Base-by-base conservation (phyloP, 2,888 invertebrate species). In the Margaritifera margaritifera region DNA sequence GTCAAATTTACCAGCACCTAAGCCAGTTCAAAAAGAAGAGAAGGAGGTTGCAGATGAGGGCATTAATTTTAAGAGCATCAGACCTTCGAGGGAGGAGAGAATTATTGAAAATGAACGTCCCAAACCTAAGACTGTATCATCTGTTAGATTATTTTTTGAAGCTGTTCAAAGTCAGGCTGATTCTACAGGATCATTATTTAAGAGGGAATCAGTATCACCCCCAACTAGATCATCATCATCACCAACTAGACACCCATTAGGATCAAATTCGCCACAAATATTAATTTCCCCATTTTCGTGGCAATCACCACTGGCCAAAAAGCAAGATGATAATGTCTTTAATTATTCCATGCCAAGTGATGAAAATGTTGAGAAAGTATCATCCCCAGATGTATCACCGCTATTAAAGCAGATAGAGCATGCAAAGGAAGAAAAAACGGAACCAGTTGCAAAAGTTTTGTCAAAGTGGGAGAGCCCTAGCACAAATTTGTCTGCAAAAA, bases 121-220 rank as follows among this genome's bases (percentile, higher is more conserved):
- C 2, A 96, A 96, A 24, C 94, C 94, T 1, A 96, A 97, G 91
- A 93, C 96, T 78, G 97, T 97, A 71, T 95, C 78, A 60, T 69
- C 75, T 53, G 77, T 80, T 71, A 72, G 79, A 56, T 69, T 75
- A 27, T 67, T 79, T 60, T 81, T 81, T 74, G 81, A 81, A 58
- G 77, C 68, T 22, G 64, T 68, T 4, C 69, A 69, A 62, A 77
- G 64, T 61, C 68, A 66, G 51, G 54, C 55, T 25, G 68, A 73
- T 53, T 65, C 64, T 15, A 42, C 42, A 2, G 42, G 42, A 2
- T 42, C 42, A 3, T 42, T 42, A 42, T 42, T 42, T 15, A 42
- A 42, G 15, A 42, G 42, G 42, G 42, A 42, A 8, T 42, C 42
- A 0, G 42, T 15, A 8, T 42, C 42, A 15, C 42, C 42, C 4